These are phyloP conservation scores for Limnephilus marmoratus DNA, from an alignment of 2,888 invertebrate genomes.

Conservation along the genomic window DNA sequence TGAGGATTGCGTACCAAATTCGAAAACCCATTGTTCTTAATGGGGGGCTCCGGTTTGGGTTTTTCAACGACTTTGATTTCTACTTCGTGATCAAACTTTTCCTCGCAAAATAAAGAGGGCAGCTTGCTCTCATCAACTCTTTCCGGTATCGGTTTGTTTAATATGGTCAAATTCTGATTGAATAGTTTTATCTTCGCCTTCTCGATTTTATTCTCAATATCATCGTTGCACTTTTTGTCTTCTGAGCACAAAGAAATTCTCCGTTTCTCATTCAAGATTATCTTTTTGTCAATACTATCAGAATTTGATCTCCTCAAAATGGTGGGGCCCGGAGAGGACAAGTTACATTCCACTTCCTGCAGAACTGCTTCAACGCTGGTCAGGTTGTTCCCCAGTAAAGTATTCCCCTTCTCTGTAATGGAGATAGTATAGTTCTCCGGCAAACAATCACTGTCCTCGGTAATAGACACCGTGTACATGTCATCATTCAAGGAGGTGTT, in stretches of 20 bases:
- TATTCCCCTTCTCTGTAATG: slow-evolving; percentile 75
- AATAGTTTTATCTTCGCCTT: slow-evolving; percentile 55
- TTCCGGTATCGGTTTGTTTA: slow-evolving; percentile 53
- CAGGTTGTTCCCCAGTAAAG: slow-evolving; percentile 72
- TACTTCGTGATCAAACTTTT: slow-evolving; percentile 75
- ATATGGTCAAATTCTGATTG: slow-evolving; percentile 51
- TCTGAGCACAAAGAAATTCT: slow-evolving; percentile 75
- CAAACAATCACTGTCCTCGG: slow-evolving; percentile 73
- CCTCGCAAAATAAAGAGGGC: slow-evolving; percentile 76
- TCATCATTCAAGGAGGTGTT: slow-evolving; percentile 77
- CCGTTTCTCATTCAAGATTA: slow-evolving; percentile 71
- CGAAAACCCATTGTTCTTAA: slow-evolving; percentile 48
- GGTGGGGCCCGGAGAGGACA: slow-evolving; percentile 70
- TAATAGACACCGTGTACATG: slow-evolving; percentile 77
- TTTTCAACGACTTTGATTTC: slow-evolving; percentile 67
- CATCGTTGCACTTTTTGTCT: slow-evolving; percentile 51
- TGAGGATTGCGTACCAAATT: slow-evolving; percentile 28
- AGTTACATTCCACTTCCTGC: slow-evolving; percentile 67
- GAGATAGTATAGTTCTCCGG: slow-evolving; percentile 74
- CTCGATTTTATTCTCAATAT: slow-evolving; percentile 55
- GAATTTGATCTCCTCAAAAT: slow-evolving; percentile 76
- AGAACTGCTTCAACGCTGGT: slow-evolving; percentile 69
- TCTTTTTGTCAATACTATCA: slow-evolving; percentile 74
- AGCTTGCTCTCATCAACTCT: slow-evolving; percentile 70
- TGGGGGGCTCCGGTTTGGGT: slow-evolving; percentile 13